Percentiles rank a stretch among this genome's conserved stretches.
These are phyloP conservation scores for Graphium colonna DNA, from an alignment of 2,888 invertebrate genomes.

Conservation along the genomic window DNA sequence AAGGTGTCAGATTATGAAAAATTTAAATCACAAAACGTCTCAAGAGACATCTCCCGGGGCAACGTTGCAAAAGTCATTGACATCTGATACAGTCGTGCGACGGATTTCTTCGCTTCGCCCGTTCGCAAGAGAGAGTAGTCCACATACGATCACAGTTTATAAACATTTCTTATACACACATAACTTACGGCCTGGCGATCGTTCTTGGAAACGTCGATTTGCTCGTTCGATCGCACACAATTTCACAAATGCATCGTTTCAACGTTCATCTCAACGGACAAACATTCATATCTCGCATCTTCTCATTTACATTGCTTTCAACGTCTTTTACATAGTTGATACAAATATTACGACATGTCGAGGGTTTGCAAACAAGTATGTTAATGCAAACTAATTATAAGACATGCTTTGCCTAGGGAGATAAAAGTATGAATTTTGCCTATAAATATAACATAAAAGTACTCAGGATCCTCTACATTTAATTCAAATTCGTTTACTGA, in stretches of 20 bases:
- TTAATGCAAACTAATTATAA: neutral
- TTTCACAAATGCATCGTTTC: conserved; percentile 12
- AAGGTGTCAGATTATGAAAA: too few species aligned
- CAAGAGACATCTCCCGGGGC: neutral
- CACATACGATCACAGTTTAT: conserved; percentile 44
- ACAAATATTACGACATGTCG: neutral
- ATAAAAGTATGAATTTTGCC: neutral
- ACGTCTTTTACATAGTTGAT: neutral
- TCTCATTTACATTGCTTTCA: conserved; percentile 1
- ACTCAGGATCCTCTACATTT: too few species aligned
- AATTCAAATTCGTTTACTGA: too few species aligned
- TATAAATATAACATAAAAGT: neutral
- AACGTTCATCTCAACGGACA: conserved; percentile 6
- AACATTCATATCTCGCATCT: conserved; percentile 1
- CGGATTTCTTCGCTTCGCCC: conserved; percentile 25
- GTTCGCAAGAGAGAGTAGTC: conserved; percentile 21
- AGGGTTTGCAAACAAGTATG: neutral
- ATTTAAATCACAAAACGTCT: neutral
- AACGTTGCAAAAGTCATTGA: conserved; percentile 28
- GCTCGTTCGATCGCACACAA: conserved; percentile 10
- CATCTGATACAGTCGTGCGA: conserved; percentile 25
- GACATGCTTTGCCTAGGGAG: too few species aligned
- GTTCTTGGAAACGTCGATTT: conserved; percentile 39
- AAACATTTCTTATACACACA: conserved; percentile 49
- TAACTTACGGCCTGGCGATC: conserved; percentile 40